Conservation (phyloP, 2,113 vertebrate species). For the Formicarius rufipectus region DNA sequence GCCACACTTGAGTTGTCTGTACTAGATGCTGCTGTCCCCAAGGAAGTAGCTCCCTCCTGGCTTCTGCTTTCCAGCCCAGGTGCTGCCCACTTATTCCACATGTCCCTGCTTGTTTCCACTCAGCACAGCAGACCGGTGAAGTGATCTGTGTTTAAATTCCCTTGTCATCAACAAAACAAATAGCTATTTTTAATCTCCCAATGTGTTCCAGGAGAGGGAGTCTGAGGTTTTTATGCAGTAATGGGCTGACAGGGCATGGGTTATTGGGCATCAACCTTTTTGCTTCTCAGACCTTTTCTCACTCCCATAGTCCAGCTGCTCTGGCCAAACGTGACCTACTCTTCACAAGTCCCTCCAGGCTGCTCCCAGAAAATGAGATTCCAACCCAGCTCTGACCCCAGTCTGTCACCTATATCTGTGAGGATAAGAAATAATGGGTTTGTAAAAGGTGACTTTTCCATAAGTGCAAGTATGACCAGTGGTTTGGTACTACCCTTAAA, state of each 20-base stretch:
- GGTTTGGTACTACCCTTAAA: not conserved
- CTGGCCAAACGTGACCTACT: not conserved
- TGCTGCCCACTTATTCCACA: not conserved
- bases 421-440: not conserved
- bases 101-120: not conserved
- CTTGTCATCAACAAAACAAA: not conserved
- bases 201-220: not conserved
- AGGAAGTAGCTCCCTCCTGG: fast-evolving
- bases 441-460: not conserved
- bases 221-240: not conserved
- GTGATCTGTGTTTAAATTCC: not conserved
- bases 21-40: not conserved
- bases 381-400: not conserved
- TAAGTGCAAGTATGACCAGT: not conserved
- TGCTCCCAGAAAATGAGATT: not conserved
- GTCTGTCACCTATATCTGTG: not conserved
- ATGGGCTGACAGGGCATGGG: not conserved
- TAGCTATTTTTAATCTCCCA: not conserved
- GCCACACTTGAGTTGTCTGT: fast-evolving
- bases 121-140: not conserved
- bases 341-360: not conserved
- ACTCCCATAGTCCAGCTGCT: not conserved
- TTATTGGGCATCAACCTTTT: not conserved
- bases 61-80: not conserved
- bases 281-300: not conserved